These are phyloP conservation scores for Sclerurus mexicanus DNA, from an alignment of 2,113 vertebrate genomes.

Conservation along the genomic window DNA sequence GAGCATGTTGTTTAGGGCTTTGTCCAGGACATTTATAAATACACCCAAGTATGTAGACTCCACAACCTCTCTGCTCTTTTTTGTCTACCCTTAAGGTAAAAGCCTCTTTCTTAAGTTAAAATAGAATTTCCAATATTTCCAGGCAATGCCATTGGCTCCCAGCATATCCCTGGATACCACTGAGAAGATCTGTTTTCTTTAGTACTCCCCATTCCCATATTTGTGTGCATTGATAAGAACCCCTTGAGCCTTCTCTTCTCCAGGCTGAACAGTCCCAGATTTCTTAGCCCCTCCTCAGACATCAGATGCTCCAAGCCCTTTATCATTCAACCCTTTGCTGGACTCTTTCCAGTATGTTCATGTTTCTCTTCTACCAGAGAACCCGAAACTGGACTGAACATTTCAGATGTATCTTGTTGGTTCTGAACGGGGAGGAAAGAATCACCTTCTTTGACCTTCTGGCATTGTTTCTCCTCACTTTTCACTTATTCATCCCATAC, in stretches of 20 bases:
- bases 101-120: background rate
- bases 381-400: background rate
- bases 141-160: background rate
- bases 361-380: background rate
- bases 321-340: background rate
- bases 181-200: background rate
- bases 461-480: background rate
- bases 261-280: background rate
- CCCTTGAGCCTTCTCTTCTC: background rate
- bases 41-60: background rate
- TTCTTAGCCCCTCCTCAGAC: background rate
- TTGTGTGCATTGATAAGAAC: background rate
- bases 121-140: background rate
- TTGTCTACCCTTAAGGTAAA: background rate
- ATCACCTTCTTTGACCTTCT: background rate
- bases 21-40: background rate
- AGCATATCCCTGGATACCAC: background rate
- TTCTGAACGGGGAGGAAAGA: background rate
- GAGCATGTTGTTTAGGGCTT: background rate
- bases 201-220: background rate
- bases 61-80: background rate
- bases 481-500: background rate
- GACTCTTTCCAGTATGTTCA: background rate
- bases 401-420: background rate
- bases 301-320: background rate